phyloP scores from a whole-genome alignment of 1,140 invertebrate genomes.

The Drosophila equinoxialis region DNA sequence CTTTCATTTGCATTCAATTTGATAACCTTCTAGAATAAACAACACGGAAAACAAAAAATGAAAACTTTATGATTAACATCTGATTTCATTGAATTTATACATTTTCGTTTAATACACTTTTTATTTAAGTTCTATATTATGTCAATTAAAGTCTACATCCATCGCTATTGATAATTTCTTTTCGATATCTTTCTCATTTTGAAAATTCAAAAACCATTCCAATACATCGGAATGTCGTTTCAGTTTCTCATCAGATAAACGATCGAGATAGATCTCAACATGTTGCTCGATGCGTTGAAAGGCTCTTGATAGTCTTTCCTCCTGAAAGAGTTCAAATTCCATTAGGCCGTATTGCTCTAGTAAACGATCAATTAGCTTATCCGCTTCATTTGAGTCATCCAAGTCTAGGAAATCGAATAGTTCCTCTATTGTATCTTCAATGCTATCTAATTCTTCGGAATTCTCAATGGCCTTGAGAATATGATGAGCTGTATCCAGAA shows the following conservation, averaged over 20 bases:
- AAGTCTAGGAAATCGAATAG: slow-evolving; percentile 25
- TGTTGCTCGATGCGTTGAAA: slow-evolving; percentile 25
- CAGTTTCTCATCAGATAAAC: neutral
- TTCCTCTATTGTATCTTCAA: slow-evolving; percentile 15
- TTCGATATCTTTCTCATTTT: slow-evolving; percentile 28
- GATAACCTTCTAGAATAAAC: too few relatives aligned
- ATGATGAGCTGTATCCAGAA: slow-evolving; percentile 11
- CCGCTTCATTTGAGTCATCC: slow-evolving; percentile 18
- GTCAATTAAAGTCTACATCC: slow-evolving; percentile 28
- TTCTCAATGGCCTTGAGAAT: slow-evolving; percentile 30
- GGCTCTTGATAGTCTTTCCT: neutral
- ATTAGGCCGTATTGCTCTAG: slow-evolving; percentile 36
- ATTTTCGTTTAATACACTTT: too few relatives aligned
- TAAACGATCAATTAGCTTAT: slow-evolving; percentile 21
- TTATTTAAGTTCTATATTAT: too few relatives aligned
- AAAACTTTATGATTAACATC: too few relatives aligned
- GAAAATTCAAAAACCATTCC: slow-evolving; percentile 22
- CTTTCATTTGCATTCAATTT: too few relatives aligned
- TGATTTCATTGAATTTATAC: neutral
- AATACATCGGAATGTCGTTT: slow-evolving; percentile 22
- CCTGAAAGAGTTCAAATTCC: slow-evolving; percentile 20
- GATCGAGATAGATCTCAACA: slow-evolving; percentile 29
- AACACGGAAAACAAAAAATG: too few relatives aligned
- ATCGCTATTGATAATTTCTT: slow-evolving; percentile 21
- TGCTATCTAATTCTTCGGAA: slow-evolving; percentile 20